Evolutionary conservation across 2,888 invertebrate genomes (phyloP), one percentile per base, ranked within the genome.

Genomic region (Catocala fraxini): DNA sequence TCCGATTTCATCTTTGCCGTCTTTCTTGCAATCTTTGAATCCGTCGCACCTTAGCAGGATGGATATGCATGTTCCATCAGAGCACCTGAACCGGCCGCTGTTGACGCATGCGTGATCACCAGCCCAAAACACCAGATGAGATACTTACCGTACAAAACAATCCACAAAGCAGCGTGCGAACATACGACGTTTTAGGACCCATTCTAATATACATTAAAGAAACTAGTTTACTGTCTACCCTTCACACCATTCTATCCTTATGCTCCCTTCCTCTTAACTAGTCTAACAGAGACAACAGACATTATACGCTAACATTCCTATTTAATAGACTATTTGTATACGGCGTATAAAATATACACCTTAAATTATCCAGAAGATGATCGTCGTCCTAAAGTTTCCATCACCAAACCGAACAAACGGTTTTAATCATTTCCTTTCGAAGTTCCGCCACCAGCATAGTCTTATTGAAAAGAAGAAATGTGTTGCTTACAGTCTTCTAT

Each of bases 21-120:
- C 97, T 64, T 90, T 89, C 5, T 95, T 94, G 88, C 98, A 98
- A 90, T 98, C 96, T 82, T 95, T 94, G 79, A 95, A 95, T 64
- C 97, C 96, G 85, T 98, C 96, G 87, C 98, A 98, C 55, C 96
- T 95, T 71, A 95, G 91, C 51, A 95, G 88, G 70, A 95, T 94
- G 49, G 96, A 96, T 77, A 98, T 96, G 87, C 97, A 97, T 77
- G 95, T 95, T 55, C 97, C 96, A 86, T 97, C 97, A 63, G 92
- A 94, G 88, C 98, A 98, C 70, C 95, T 96, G 89, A 97, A 97
- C 81, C 92, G 94, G 47, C 95, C 95, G 35, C 93, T 89, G 25
- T 94, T 90, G 70, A 90, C 80, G 70, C 93, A 94, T 0, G 90
- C 88, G 54, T 89, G 86, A 59, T 80, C 77, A 9, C 93, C 93